Base-by-base conservation (phyloP, 2,797 vertebrate species). In the Thamnophis elegans region DNA sequence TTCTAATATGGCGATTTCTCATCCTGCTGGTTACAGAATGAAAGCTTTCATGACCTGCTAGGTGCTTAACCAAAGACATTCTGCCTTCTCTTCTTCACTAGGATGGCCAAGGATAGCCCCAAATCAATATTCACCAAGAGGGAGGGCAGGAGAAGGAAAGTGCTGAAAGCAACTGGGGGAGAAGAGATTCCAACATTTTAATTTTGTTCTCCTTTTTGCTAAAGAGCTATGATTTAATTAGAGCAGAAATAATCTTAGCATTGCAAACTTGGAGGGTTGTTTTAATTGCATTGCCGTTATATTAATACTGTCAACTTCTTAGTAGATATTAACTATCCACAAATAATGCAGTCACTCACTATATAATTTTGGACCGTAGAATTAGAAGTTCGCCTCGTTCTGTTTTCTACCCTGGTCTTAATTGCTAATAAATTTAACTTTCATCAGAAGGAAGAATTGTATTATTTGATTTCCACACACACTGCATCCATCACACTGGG, bases 371-470 rank as follows among this genome's bases (percentile, higher is more conserved):
- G 90, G 88, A 89, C 22, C 90, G 59, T 92, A 87, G 82, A 58
- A 78, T 94, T 94, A 93, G 78, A 58, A 58, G 87, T 58, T 0
- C 5, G 88, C 93, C 94, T 95, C 88, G 22, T 89, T 93, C 94
- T 91, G 95, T 93, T 90, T 87, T 92, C 92, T 92, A 91, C 6
- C 89, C 65, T 92, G 5, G 0, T 96, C 96, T 96, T 97, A 97
- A 96, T 96, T 96, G 91, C 94, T 95, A 95, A 97, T 94, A 95
- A 97, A 96, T 97, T 95, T 95, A 97, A 97, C 96, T 96, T 97
- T 94, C 94, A 60, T 20, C 94, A 94, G 92, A 96, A 97, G 96
- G 96, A 97, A 96, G 90, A 96, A 96, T 93, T 94, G 94, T 47
- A 86, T 95, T 97, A 95, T 95, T 95, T 97, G 95, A 92, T 96